Percentiles rank a stretch among this genome's conserved stretches.
These are phyloP conservation scores for Apistogramma diplotaenia DNA, from an alignment of 2,113 vertebrate genomes.

Conservation along the genomic window DNA sequence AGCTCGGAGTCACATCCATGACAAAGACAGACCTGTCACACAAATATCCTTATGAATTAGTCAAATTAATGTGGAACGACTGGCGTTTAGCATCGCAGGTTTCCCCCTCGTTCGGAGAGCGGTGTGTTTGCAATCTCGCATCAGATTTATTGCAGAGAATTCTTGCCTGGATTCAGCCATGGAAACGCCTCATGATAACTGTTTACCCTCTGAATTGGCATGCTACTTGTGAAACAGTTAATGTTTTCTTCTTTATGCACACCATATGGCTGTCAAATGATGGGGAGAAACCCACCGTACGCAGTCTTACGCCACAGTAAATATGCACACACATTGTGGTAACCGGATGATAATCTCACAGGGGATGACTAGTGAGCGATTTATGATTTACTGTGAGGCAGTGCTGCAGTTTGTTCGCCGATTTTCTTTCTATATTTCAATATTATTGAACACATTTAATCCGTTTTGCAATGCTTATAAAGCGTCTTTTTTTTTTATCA, in stretches of 20 bases:
- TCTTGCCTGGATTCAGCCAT: slow-evolving; percentile 19
- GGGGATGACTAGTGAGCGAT: slow-evolving; percentile 54
- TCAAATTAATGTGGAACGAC: background rate
- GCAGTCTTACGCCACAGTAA: slow-evolving; percentile 53
- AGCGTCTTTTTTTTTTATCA: slow-evolving; percentile 22
- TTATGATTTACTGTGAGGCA: slow-evolving; percentile 53
- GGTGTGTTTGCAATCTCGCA: slow-evolving; percentile 3
- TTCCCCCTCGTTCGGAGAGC: background rate
- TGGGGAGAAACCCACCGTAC: slow-evolving; percentile 49
- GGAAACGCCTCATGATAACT: slow-evolving; percentile 52
- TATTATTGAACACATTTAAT: slow-evolving; percentile 48
- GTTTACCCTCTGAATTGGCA: slow-evolving; percentile 58
- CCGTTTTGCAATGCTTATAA: slow-evolving; percentile 44
- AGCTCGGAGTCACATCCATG: slow-evolving; percentile 12
- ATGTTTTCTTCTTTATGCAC: slow-evolving; percentile 64
- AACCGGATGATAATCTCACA: slow-evolving; percentile 63
- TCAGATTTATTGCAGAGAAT: slow-evolving; percentile 9
- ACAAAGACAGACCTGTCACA: slow-evolving; percentile 18
- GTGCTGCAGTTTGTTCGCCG: slow-evolving; percentile 27
- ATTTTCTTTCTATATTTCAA: slow-evolving; percentile 45
- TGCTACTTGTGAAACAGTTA: slow-evolving; percentile 67
- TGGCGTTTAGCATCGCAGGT: background rate
- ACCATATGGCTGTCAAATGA: slow-evolving; percentile 68
- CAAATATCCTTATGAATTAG: slow-evolving; percentile 7
- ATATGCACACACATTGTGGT: slow-evolving; percentile 62